Base-by-base conservation (phyloP, 2,888 invertebrate species). In the Tenthredo notha region DNA sequence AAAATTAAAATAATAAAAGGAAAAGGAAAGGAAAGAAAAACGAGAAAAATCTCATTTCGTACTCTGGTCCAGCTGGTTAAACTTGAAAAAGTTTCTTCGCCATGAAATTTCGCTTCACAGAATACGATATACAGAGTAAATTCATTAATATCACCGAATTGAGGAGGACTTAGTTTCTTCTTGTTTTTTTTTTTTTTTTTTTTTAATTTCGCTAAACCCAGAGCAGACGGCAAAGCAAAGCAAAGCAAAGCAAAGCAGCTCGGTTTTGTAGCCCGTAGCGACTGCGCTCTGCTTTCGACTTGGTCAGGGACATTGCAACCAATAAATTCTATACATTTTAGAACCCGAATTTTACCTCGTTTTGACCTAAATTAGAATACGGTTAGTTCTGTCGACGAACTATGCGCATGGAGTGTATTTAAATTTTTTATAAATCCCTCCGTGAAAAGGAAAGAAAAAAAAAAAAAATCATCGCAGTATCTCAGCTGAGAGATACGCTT, bases 251-350 rank as follows among this genome's bases (percentile, higher is more conserved):
- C 61, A 67, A 67, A 25, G 29, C 33, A 77, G 77, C 7, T 77
- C 43, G n/a, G 50, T 77, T 77, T 77, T 10, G 77, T 29, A 10
- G 54, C 77, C 54, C 18, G 50, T 29, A 33, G 54, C 50, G 47
- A n/a, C 77, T 77, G 50, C 50, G 77, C 54, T 77, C 77, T 54
- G 77, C 77, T 77, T 77, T 77, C 77, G 50, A 77, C 77, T 77
- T 33, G 77, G 77, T 50, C 77, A 77, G 77, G 77, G 77, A 43
- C 77, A 47, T 77, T 77, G 50, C 29, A n/a, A 54, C 54, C 77
- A 3, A 54, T 77, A 54, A 77, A 47, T 77, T 54, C 33, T 67
- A 6, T n/a, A 18, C 33, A n/a, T 74, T 74, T 74, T n/a, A 43
- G 21, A 43, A 21, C 25, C 74, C 25, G 12, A 43, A 40, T 21